Evolutionary conservation across 2,113 vertebrate species (phyloP), one percentile per base, ranked within the genome.

Genomic region (Campylomormyrus numenius): DNA sequence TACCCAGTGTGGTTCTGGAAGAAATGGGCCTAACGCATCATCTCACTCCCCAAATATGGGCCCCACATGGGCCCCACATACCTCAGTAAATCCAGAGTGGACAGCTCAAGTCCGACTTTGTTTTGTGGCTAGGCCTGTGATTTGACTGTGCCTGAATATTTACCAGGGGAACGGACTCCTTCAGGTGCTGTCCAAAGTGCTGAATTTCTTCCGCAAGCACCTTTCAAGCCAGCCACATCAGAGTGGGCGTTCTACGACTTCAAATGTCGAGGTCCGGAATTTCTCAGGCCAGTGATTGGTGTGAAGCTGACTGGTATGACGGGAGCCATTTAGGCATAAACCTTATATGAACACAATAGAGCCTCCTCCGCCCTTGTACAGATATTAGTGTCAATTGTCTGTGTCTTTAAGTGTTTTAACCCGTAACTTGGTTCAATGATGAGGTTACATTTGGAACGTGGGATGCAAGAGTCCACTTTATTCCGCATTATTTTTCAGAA

Each of bases 161-260:
- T 13, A 53, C 80, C 62, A 31, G 84, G 48, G 42, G 84, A 62
- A 87, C 56, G 11, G 94, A 94, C 92, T 92, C 91, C 93, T 92
- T 89, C 92, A 95, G 96, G 96, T 96, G 96, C 96, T 96, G 96
- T 96, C 96, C 96, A 96, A 96, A 94, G 96, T 96, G 96, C 96
- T 96, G 96, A 96, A 96, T 94, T 95, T 94, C 94, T 95, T 93
- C 90, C 91, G 90, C 91, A 91, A 94, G 95, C 95, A 96, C 96
- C 96, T 96, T 96, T 94, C 92, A 91, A 92, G 92, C 93, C 93
- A 93, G 93, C 94, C 95, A 93, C 93, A 92, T 88, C 91, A 91
- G 87, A 91, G 87, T 48, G 45, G 21, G 17, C 8, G 46, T 80
- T 80, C 74, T 19, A 35, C 13, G 4, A 19, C 11, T 74, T 74